phyloP scores from a whole-genome alignment of 2,113 vertebrate species.

The Athene cunicularia region DNA sequence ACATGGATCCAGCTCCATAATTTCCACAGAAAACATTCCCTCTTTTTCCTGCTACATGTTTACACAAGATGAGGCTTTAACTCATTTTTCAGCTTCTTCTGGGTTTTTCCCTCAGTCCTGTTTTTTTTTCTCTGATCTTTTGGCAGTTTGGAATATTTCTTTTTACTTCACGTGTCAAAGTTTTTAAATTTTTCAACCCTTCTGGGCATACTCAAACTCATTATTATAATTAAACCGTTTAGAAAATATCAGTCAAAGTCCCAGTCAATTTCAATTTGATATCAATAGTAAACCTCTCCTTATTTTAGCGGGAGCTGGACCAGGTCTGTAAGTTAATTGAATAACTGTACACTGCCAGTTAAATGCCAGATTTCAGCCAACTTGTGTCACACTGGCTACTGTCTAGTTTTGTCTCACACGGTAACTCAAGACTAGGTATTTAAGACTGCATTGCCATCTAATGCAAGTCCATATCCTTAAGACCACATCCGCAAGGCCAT shows the following conservation, averaged over 20 bases:
- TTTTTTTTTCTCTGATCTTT: not conserved
- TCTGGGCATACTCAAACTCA: not conserved
- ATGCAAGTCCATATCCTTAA: not conserved
- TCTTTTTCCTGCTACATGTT: not conserved
- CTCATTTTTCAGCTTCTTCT: not conserved
- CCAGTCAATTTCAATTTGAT: not conserved
- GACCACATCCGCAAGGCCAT: not conserved
- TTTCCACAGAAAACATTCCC: not conserved
- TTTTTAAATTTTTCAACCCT: not conserved
- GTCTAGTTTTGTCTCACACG: not conserved
- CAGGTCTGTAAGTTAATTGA: not conserved
- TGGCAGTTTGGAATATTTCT: not conserved
- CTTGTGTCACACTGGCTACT: not conserved
- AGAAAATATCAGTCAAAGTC: not conserved
- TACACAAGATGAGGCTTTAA: not conserved
- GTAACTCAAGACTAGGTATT: not conserved
- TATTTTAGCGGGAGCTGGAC: not conserved
- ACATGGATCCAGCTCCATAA: fast-evolving
- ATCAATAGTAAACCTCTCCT: not conserved
- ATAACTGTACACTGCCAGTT: not conserved
- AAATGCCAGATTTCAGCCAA: not conserved
- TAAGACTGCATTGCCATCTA: not conserved
- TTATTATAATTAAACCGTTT: not conserved
- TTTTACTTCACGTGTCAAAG: not conserved
- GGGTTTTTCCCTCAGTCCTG: not conserved